These are phyloP conservation scores for Agrochola lychnidis DNA, from an alignment of 2,888 invertebrate species.

Conservation along the genomic window DNA sequence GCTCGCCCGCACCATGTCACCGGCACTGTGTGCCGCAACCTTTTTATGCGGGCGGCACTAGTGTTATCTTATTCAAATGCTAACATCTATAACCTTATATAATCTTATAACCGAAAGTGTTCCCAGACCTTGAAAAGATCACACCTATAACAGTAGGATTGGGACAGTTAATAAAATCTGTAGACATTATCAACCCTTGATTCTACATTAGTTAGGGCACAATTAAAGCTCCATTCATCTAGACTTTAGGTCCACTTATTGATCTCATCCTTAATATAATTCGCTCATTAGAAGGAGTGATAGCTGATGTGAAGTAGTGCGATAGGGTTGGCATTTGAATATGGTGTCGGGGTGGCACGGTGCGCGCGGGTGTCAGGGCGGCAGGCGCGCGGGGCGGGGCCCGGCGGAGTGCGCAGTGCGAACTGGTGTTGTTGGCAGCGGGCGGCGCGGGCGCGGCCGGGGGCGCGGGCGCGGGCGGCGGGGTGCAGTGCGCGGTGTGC, in stretches of 20 bases:
- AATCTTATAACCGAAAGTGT: conserved; percentile 13
- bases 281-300: not conserved
- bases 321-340: conserved; percentile 56
- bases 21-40: conserved; percentile 24
- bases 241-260: conserved; percentile 14
- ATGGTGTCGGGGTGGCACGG: conserved; percentile 69
- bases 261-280: conserved; percentile 5
- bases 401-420: conserved; percentile 82
- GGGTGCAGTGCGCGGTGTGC: conserved; percentile 92
- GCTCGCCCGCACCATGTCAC: conserved; percentile 57
- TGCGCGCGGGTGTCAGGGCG: conserved; percentile 80
- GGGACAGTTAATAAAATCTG: conserved; percentile 5
- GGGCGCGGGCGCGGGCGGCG: conserved; percentile 73
- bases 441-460: conserved; percentile 73
- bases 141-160: conserved; percentile 7
- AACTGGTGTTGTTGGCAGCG: conserved; percentile 88
- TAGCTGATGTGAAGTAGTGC: conserved; percentile 17
- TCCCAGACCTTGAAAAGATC: conserved; percentile 2
- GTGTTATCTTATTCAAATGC: conserved; percentile 67
- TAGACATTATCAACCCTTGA: not conserved
- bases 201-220: conserved; percentile 1
- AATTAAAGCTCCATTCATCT: conserved; percentile 24
- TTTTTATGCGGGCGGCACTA: conserved; percentile 30
- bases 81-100: conserved; percentile 46
- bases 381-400: conserved; percentile 67